Conservation (phyloP, 2,888 invertebrate genomes). For the Augiades crinisus region DNA sequence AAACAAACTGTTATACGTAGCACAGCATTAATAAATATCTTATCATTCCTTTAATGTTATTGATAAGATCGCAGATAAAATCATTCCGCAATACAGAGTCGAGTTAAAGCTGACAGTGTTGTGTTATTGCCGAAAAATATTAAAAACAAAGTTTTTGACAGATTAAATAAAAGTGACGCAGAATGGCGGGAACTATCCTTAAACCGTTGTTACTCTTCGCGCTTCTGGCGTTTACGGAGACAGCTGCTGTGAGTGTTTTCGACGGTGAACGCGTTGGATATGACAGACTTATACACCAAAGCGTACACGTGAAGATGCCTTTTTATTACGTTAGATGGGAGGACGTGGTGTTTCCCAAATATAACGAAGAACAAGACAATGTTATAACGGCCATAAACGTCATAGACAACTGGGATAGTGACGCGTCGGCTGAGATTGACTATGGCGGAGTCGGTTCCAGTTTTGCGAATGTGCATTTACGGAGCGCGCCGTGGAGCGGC, state of each 20-base stretch:
- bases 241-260: constrained; percentile 34
- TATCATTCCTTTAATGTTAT: background rate
- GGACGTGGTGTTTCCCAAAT: constrained; percentile 45
- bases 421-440: constrained; percentile 41
- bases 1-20: background rate
- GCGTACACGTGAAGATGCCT: constrained; percentile 41
- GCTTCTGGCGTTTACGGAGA: background rate
- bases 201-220: background rate
- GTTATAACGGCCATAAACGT: constrained; percentile 41
- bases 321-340: constrained; percentile 36
- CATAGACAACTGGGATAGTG: constrained; percentile 36
- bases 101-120: background rate
- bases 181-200: constrained; percentile 21
- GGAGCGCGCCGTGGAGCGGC: constrained; percentile 44
- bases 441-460: constrained; percentile 45
- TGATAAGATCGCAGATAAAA: constrained; percentile 11
- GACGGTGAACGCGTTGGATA: constrained; percentile 32
- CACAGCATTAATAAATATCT: background rate
- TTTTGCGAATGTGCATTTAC: constrained; percentile 43
- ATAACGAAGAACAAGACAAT: constrained; percentile 39
- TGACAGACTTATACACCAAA: constrained; percentile 39
- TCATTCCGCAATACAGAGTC: background rate
- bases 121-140: background rate
- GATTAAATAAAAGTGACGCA: constrained; percentile 2
- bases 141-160: constrained; percentile 1